Percentiles rank a stretch among this genome's conserved stretches.
Evolutionary conservation across 2,113 vertebrate species (phyloP).

Genomic region (Plecotus auritus): DNA sequence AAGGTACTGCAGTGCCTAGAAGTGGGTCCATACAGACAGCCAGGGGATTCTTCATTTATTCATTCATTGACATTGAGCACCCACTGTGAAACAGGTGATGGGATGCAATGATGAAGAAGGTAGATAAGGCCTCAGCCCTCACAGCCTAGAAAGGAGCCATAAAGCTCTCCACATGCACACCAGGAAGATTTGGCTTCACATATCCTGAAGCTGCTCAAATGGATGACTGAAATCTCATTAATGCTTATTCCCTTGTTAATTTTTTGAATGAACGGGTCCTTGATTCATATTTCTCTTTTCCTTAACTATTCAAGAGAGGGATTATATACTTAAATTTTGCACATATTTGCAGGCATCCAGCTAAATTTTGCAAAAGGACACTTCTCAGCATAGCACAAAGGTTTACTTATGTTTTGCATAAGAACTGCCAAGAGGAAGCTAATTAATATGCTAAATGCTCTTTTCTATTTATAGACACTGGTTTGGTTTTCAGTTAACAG

Average conservation of each 20-base stretch:
- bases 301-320: background rate
- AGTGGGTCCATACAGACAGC: background rate
- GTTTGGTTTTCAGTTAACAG: background rate
- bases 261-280: background rate
- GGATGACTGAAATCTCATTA: background rate
- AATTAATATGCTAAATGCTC: constrained; percentile 24
- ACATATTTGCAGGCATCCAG: background rate
- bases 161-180: background rate
- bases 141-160: background rate
- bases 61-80: background rate
- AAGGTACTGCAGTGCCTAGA: background rate
- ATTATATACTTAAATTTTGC: background rate
- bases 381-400: background rate
- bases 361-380: constrained; percentile 12
- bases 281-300: background rate
- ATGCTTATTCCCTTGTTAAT: background rate
- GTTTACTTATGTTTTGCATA: background rate
- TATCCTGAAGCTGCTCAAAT: background rate
- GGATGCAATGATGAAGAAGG: background rate
- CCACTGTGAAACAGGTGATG: background rate
- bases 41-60: background rate
- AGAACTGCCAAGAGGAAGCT: background rate
- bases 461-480: background rate
- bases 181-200: background rate
- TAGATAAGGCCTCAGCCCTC: background rate